Evolutionary conservation across 2,797 vertebrate genomes (phyloP), one percentile per base, ranked within the genome.

Genomic region (Anabacerthia variegaticeps): DNA sequence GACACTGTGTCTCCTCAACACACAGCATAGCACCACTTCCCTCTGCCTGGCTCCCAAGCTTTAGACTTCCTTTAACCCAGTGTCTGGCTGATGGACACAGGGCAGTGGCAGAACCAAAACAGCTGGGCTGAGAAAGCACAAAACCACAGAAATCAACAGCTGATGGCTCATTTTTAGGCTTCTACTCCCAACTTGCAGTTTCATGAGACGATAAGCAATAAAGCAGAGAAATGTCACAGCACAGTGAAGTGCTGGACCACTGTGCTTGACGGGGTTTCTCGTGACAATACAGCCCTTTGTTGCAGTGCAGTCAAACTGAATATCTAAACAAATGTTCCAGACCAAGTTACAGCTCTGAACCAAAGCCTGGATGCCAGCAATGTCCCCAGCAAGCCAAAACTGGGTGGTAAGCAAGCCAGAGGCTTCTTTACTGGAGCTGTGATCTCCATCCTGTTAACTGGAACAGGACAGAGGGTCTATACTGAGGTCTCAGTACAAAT

Each of bases 251-350:
- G 0, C 81, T 85, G 91, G 84, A 91, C 93, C 94, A 94, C 94
- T 93, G 37, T 91, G 94, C 95, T 80, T 72, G 89, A 68, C 2
- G 4, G 95, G 92, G 92, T 96, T 92, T 90, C 92, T 84, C 1
- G 4, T 89, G 92, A 96, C 95, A 96, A 95, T 92, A 37, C 62
- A 28, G 93, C 91, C 59, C 95, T 96, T 96, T 95, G 95, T 96
- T 95, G 89, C 88, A 84, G 96, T 75, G 89, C 94, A 95, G 95
- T 95, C 96, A 95, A 94, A 94, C 82, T 92, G 93, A 95, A 95
- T 94, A 81, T 95, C 92, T 94, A 96, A 96, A 96, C 95, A 96
- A 96, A 95, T 94, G 95, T 88, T 95, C 89, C 95, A 93, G 91
- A 91, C 93, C 93, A 75, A 94, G 95, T 92, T 89, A 92, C 79